Base-by-base conservation (phyloP, 2,113 vertebrate species). In the Leptobrachium ailaonicum region DNA sequence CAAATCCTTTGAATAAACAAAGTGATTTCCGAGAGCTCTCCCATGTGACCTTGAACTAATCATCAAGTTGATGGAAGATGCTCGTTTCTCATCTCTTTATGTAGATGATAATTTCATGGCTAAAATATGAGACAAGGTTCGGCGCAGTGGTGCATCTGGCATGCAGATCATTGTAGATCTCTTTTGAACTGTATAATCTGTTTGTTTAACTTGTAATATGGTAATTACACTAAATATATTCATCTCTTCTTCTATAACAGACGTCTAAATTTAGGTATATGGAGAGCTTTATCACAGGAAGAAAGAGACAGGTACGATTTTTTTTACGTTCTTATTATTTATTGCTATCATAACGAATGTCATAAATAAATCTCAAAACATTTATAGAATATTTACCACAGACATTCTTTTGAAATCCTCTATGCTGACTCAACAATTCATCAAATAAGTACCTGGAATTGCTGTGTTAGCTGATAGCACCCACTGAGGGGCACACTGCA, bases 241-340 rank as follows among this genome's bases (percentile, higher is more conserved):
- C 41, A 74, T 75, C 85, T 8, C 43, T 67, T 84, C 58, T 69
- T 83, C 0, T 83, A 86, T 86, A 85, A 85, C 90, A 95, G 94
- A 78, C 90, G 86, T 11, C 88, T 95, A 74, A 90, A 93, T 87
- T 82, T 87, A 77, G 70, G 94, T 71, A 75, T 93, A 69, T 95
- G 93, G 94, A 91, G 81, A 89, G 91, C 87, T 4, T 83, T 95
- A 6, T 83, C 92, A 82, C 86, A 89, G 84, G 91, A 94, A 32
- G 93, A 92, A 85, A 94, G 82, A 89, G 87, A 92, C 69, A 94
- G 89, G 93, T 95, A 91, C 93, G 94, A 66, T 44, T 2, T 79
- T 53, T n/a, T n/a, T n/a, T n/a, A n/a, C n/a, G n/a, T n/a, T 14
- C 2, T 79, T 73, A 73, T 13, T 67, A 54, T 20, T 1, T 4